Percentiles rank a stretch among this genome's conserved stretches.
These are phyloP conservation scores for Anthophora plumipes DNA, from an alignment of 2,888 invertebrate genomes.

Conservation along the genomic window DNA sequence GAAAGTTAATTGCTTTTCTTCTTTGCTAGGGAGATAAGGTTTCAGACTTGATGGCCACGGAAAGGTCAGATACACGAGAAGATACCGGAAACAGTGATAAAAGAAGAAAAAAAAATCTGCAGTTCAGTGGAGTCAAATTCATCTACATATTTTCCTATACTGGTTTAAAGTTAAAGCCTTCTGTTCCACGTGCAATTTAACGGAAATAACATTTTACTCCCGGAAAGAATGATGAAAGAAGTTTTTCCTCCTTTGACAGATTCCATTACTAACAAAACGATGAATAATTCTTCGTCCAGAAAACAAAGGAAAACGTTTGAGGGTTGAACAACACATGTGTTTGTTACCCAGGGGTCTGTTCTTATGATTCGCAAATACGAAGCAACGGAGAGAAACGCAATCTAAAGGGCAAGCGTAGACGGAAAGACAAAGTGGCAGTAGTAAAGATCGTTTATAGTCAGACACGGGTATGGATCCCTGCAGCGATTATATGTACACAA, in stretches of 20 bases:
- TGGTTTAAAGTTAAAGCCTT: background rate
- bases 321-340: background rate
- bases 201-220: background rate
- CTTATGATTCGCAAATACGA: too few species aligned
- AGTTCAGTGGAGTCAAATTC: conserved; percentile 29
- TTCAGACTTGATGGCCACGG: conserved; percentile 50
- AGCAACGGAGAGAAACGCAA: background rate
- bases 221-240: background rate
- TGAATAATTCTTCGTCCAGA: background rate
- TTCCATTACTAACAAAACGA: background rate
- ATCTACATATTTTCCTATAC: background rate
- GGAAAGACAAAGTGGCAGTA: conserved; percentile 31
- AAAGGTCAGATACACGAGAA: conserved; percentile 52
- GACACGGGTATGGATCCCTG: conserved; percentile 1
- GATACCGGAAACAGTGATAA: conserved; percentile 45
- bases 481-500: too few species aligned
- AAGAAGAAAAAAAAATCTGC: conserved; percentile 32
- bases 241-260: too few species aligned
- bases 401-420: background rate
- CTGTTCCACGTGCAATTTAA: background rate
- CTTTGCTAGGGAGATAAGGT: conserved; percentile 42
- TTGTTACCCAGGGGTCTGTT: background rate
- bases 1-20: conserved; percentile 49
- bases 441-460: conserved; percentile 26
- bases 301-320: background rate